phyloP scores from a whole-genome alignment of 2,888 invertebrate species.

The Ernsta delagoae region DNA sequence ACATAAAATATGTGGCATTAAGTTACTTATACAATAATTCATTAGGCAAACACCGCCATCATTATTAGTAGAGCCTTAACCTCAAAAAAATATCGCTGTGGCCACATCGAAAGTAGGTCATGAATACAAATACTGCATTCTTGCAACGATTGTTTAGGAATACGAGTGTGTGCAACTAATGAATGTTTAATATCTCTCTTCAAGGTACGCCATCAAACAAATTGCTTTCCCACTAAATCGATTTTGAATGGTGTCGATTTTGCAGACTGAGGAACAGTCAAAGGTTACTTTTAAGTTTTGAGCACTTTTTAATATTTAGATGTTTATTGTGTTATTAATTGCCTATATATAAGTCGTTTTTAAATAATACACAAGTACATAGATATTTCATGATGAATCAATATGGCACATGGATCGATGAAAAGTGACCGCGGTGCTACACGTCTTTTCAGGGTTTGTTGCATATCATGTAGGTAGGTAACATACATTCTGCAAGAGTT shows the following conservation, averaged over 20 bases:
- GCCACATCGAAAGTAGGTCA: conserved; percentile 41
- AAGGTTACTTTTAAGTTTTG: not conserved
- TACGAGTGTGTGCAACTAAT: conserved; percentile 17
- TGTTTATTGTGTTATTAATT: no score
- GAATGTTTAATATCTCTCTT: conserved; percentile 27
- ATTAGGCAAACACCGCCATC: not conserved
- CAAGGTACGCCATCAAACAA: conserved; percentile 15
- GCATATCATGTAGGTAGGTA: no score
- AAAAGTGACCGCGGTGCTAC: no score
- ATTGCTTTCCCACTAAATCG: conserved; percentile 6
- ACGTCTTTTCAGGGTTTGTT: no score
- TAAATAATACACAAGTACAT: no score
- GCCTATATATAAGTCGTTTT: no score
- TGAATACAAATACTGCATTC: conserved; percentile 32
- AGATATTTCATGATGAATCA: no score
- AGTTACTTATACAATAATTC: no score
- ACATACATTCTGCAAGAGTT: no score
- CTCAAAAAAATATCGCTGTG: conserved; percentile 38
- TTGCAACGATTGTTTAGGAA: conserved; percentile 25
- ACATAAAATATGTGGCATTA: no score
- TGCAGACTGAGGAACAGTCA: not conserved
- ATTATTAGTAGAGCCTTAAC: not conserved
- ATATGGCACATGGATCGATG: no score
- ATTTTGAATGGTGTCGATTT: conserved; percentile 11
- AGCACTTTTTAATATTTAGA: no score